These are phyloP conservation scores for Pseudomugil gertrudae DNA, from an alignment of 2,797 vertebrate species.

Conservation along the genomic window DNA sequence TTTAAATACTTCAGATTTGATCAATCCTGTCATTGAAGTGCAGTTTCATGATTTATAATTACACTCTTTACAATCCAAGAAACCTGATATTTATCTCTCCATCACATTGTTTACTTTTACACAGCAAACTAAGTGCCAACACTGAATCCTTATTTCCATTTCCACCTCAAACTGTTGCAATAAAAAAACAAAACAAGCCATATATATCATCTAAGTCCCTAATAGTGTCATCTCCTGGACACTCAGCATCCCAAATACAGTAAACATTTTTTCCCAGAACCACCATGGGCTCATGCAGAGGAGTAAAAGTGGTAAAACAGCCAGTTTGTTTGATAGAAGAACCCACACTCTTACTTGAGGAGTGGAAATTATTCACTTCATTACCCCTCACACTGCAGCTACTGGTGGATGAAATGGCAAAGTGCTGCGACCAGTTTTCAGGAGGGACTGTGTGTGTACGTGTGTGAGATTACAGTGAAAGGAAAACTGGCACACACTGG, in stretches of 20 bases:
- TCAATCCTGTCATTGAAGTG: not conserved
- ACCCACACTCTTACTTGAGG: slow-evolving; percentile 58
- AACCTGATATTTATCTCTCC: not conserved
- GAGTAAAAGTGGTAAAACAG: slow-evolving; percentile 53
- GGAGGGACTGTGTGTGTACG: slow-evolving; percentile 34
- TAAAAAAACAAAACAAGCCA: slow-evolving; percentile 14
- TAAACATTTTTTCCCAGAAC: slow-evolving; percentile 29
- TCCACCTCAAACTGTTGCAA: slow-evolving; percentile 1
- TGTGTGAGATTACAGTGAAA: slow-evolving; percentile 36
- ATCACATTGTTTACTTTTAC: not conserved
- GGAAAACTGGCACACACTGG: slow-evolving; percentile 55
- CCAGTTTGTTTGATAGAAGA: slow-evolving; percentile 33
- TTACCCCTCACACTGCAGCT: slow-evolving; percentile 73
- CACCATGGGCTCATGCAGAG: slow-evolving; percentile 25
- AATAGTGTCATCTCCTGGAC: slow-evolving; percentile 24
- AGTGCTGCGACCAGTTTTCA: slow-evolving; percentile 68
- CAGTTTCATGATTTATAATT: not conserved
- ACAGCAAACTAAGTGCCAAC: not conserved
- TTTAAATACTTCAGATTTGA: not conserved
- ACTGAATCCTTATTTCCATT: slow-evolving; percentile 6
- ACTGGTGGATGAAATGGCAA: slow-evolving; percentile 77
- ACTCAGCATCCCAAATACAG: slow-evolving; percentile 25
- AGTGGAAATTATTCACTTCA: slow-evolving; percentile 74
- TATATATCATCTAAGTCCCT: slow-evolving; percentile 1
- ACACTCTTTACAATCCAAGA: not conserved